These are phyloP conservation scores for Cheiracanthium punctorium DNA, from an alignment of 2,888 invertebrate species.

Conservation along the genomic window DNA sequence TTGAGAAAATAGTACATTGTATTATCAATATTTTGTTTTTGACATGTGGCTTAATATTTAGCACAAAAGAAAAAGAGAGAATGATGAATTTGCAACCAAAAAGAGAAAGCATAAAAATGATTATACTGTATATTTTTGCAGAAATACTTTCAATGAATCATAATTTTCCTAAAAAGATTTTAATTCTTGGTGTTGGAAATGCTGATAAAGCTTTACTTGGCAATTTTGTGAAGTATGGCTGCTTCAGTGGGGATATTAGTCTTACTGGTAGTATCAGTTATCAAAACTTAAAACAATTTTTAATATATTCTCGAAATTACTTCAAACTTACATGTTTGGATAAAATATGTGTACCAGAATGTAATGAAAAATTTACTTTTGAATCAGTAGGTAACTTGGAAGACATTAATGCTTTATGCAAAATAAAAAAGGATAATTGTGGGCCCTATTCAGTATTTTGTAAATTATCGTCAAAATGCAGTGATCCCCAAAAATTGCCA, in stretches of 20 bases:
- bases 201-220: constrained; percentile 97
- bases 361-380: constrained; percentile 74
- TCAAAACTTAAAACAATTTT: constrained; percentile 83
- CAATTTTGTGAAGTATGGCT: constrained; percentile 99
- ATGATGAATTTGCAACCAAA: constrained; percentile 97
- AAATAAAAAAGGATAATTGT: constrained; percentile 84
- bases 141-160: constrained; percentile 94
- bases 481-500: constrained; percentile 83
- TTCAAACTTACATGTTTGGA: constrained; percentile 84
- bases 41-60: constrained; percentile 78
- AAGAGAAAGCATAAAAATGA: constrained; percentile 96
- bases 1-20: constrained; percentile 80
- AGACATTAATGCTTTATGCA: constrained; percentile 92
- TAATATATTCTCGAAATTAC: constrained; percentile 76
- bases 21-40: constrained; percentile 90
- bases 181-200: constrained; percentile 94
- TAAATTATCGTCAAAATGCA: constrained; percentile 88
- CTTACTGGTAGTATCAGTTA: constrained; percentile 99
- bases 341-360: constrained; percentile 80
- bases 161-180: constrained; percentile 88
- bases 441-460: constrained; percentile 98
- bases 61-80: constrained; percentile 90
- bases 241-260: constrained; percentile 98
- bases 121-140: constrained; percentile 95
- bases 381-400: constrained; percentile 87